phyloP scores from a whole-genome alignment of 23 tunicate genomes.

The Styela plicata region DNA sequence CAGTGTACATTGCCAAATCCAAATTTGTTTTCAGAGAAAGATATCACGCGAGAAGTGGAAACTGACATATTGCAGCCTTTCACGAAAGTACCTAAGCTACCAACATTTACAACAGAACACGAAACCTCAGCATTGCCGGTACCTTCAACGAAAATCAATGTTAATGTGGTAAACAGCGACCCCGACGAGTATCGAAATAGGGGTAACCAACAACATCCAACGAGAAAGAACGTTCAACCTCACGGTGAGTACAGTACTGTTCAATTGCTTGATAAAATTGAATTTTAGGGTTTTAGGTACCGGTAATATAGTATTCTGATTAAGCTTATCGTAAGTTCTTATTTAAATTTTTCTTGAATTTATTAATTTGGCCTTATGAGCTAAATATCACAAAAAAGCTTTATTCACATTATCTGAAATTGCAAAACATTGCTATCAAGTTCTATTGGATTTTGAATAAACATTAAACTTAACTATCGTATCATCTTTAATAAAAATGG shows the following conservation, averaged over 20 bases:
- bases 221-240: not conserved
- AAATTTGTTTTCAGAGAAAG: not conserved
- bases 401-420: no score
- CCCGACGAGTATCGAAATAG: not conserved
- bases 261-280: no score
- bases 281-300: no score
- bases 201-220: not conserved
- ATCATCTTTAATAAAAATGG: no score
- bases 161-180: not conserved
- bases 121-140: not conserved
- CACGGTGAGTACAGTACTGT: not conserved
- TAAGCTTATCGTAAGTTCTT: no score
- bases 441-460: no score
- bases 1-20: not conserved
- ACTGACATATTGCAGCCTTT: not conserved
- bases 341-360: no score
- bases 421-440: no score
- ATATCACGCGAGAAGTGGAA: not conserved
- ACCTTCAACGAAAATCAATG: not conserved
- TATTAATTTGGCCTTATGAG: no score
- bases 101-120: not conserved
- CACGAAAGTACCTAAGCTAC: not conserved
- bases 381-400: no score
- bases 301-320: no score
- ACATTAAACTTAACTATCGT: no score